phyloP scores from a whole-genome alignment of 30 jellyfish, hydroid and myxozoan species.

The Turritopsis rubra region DNA sequence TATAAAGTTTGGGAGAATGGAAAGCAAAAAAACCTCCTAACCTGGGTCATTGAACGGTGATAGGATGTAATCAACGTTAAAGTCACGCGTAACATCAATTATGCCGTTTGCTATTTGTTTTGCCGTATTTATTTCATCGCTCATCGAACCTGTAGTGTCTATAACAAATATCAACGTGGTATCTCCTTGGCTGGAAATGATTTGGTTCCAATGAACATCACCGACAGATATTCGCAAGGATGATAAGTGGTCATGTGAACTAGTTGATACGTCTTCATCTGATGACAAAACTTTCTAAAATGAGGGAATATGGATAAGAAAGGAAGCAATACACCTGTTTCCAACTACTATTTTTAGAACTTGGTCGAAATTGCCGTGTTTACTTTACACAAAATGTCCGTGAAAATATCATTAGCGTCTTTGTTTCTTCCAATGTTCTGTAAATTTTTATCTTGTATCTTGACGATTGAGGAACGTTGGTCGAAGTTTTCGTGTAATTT shows the following conservation, averaged over 20 bases:
- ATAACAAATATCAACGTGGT: slow-evolving; percentile 67
- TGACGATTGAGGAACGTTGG: no score
- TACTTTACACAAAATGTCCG: no score
- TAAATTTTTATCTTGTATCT: no score
- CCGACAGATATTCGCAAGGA: slow-evolving; percentile 30
- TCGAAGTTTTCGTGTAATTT: no score
- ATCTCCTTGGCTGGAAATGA: slow-evolving; percentile 71
- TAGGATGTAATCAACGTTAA: slow-evolving; percentile 56
- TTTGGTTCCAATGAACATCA: slow-evolving; percentile 33
- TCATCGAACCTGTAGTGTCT: slow-evolving; percentile 87
- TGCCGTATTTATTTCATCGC: slow-evolving; percentile 70
- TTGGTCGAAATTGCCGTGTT: no score
- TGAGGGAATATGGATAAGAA: background rate
- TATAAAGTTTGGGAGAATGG: no score
- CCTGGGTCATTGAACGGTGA: slow-evolving; percentile 88
- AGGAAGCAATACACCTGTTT: no score
- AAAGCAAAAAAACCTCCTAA: slow-evolving; percentile 11
- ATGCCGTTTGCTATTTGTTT: slow-evolving; percentile 74
- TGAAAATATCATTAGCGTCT: no score
- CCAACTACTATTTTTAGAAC: no score
- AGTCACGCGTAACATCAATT: slow-evolving; percentile 50
- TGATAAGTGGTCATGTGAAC: background rate
- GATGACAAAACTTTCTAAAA: background rate
- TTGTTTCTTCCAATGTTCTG: no score
- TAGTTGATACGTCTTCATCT: background rate